These are phyloP conservation scores for Aleiodes alternator DNA, from an alignment of 2,888 invertebrate species.

Conservation along the genomic window DNA sequence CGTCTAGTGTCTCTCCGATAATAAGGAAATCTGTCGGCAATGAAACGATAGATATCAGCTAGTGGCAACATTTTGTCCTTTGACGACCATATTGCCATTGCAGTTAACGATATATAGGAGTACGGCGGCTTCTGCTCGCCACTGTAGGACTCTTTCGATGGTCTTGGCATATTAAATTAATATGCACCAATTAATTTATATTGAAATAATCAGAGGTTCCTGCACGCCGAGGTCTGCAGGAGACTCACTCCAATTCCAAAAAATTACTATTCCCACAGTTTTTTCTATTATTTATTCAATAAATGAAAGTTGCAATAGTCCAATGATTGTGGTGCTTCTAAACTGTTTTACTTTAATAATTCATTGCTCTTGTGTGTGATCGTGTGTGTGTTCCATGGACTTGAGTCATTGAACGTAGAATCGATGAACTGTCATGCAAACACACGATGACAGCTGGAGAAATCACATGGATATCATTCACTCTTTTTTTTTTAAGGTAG, in stretches of 20 bases:
- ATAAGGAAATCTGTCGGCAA: conserved; percentile 92
- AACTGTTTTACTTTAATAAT: no score
- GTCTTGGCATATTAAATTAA: conserved; percentile 87
- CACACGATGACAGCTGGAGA: neutral
- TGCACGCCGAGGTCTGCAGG: conserved; percentile 53
- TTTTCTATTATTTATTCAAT: neutral
- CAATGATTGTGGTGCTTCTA: no score
- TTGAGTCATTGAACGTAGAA: no score
- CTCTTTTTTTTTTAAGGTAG: no score
- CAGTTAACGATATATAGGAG: conserved; percentile 98
- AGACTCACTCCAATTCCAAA: conserved; percentile 24
- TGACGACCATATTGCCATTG: conserved; percentile 99
- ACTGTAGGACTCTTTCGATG: conserved; percentile 92
- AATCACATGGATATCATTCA: neutral
- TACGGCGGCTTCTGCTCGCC: conserved; percentile 99
- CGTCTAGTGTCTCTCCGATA: conserved; percentile 89
- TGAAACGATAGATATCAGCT: conserved; percentile 93
- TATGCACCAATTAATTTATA: neutral
- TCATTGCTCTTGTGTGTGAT: no score
- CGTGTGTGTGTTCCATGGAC: no score
- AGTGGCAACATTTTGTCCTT: conserved; percentile 95
- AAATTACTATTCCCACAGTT: neutral
- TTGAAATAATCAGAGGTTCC: conserved; percentile 37
- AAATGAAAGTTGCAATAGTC: neutral
- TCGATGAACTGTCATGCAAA: no score